Conservation (phyloP, 1,140 invertebrate species). For the Drosophila mayri region DNA sequence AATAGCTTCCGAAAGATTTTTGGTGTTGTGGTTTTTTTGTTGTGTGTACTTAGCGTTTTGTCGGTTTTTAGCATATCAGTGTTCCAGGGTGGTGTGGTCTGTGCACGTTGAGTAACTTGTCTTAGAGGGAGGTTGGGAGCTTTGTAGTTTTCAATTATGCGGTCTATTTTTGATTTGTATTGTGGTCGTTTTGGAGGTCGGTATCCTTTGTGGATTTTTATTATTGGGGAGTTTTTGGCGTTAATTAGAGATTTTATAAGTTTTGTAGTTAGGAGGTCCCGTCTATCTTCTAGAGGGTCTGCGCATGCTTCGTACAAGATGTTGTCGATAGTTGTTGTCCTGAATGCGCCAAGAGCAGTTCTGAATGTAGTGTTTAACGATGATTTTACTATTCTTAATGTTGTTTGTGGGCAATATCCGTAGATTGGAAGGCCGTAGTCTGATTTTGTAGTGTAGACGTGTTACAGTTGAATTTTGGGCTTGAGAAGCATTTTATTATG, state of each 20-base stretch:
- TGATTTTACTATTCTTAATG: too few relatives aligned
- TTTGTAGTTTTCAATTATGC: conserved; percentile 9
- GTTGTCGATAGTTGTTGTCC: neutral
- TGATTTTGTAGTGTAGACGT: neutral
- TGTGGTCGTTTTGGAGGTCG: neutral
- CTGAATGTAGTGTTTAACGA: too few relatives aligned
- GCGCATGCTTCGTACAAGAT: too few relatives aligned
- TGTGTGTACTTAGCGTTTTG: neutral
- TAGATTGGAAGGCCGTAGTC: too few relatives aligned
- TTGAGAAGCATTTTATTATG: neutral
- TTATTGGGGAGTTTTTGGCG: conserved; percentile 1
- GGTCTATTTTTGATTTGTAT: neutral
- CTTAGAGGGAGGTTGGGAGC: conserved; percentile 1
- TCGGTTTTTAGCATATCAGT: neutral
- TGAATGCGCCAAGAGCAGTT: too few relatives aligned
- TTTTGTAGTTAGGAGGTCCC: neutral
- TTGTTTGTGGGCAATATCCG: too few relatives aligned
- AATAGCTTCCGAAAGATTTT: too few relatives aligned
- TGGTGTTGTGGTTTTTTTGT: neutral
- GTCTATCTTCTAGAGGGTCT: neutral
- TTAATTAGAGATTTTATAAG: too few relatives aligned
- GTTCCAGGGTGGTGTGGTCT: neutral
- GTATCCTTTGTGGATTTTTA: neutral
- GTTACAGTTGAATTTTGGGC: neutral
- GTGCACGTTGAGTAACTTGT: too few relatives aligned